Percentiles rank a stretch among this genome's conserved stretches.
Evolutionary conservation across 2,888 invertebrate species (phyloP).

Genomic region (Ariolimax columbianus): DNA sequence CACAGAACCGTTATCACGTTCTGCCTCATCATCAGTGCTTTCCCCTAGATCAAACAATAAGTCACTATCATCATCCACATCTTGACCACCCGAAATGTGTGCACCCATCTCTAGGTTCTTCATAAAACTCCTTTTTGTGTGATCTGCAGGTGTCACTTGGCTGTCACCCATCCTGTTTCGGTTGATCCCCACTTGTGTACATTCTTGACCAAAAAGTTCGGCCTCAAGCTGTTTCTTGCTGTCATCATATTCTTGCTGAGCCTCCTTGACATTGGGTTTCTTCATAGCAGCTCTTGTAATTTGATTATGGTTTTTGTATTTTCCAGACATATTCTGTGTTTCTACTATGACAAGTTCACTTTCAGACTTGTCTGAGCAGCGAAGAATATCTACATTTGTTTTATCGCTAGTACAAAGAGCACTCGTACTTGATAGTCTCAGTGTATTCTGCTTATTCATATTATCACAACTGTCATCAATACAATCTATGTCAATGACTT

Average conservation of each 20-base stretch:
- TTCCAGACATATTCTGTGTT: background rate
- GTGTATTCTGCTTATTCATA: background rate
- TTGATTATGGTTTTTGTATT: background rate
- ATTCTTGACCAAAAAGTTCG: conserved; percentile 16
- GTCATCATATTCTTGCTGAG: conserved; percentile 6
- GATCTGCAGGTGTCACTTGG: background rate
- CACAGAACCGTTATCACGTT: background rate
- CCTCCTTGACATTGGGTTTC: background rate
- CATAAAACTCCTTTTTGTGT: background rate
- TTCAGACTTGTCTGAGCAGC: background rate
- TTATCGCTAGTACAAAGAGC: background rate
- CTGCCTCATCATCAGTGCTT: background rate
- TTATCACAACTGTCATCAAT: background rate
- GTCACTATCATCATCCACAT: background rate
- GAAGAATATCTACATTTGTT: background rate
- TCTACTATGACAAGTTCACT: background rate
- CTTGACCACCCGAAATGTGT: background rate
- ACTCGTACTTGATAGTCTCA: background rate
- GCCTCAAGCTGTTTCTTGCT: conserved; percentile 20
- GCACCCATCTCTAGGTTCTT: background rate
- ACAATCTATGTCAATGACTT: background rate
- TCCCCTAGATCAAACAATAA: conserved; percentile 24
- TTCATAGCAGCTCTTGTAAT: background rate
- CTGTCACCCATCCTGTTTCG: background rate
- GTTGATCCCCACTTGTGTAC: background rate